Conservation (phyloP, 2,113 vertebrate species). For the Kryptolebias marmoratus region DNA sequence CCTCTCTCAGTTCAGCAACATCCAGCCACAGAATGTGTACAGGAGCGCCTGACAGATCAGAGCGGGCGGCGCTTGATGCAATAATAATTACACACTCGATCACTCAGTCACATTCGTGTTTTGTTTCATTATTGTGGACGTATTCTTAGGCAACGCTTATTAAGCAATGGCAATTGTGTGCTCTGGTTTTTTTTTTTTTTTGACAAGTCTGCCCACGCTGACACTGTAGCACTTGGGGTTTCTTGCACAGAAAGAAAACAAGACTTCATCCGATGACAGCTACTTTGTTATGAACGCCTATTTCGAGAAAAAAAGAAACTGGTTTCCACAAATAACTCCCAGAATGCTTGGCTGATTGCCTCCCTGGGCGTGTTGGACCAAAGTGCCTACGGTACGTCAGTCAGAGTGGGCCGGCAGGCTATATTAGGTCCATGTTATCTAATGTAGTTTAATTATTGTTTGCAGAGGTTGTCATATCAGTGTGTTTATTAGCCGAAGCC, state of each 20-base stretch:
- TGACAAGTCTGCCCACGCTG: slow-evolving; percentile 23
- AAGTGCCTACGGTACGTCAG: slow-evolving; percentile 19
- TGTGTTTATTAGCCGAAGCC: slow-evolving; percentile 14
- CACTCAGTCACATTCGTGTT: slow-evolving; percentile 35
- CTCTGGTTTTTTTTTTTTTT: slow-evolving; percentile 22
- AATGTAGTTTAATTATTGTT: slow-evolving; percentile 65
- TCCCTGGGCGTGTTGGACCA: slow-evolving; percentile 13
- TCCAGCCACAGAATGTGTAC: slow-evolving; percentile 14
- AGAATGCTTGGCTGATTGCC: slow-evolving; percentile 7
- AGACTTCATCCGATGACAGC: slow-evolving; percentile 1
- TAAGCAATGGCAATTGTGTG: background rate
- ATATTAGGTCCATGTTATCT: slow-evolving; percentile 63
- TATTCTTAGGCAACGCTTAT: slow-evolving; percentile 14
- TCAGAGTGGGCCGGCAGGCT: slow-evolving; percentile 40
- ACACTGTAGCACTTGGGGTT: slow-evolving; percentile 11
- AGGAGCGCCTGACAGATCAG: slow-evolving; percentile 17
- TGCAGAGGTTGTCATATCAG: slow-evolving; percentile 54
- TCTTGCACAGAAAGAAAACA: slow-evolving; percentile 3
- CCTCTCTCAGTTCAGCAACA: background rate
- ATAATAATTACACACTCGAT: slow-evolving; percentile 45
- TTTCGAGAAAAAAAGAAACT: slow-evolving; percentile 6
- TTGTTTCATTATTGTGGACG: background rate
- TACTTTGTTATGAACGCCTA: slow-evolving; percentile 11
- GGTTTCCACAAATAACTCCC: background rate
- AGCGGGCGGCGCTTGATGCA: slow-evolving; percentile 17